Evolutionary conservation across 2,113 vertebrate species (phyloP), one percentile per base, ranked within the genome.

Genomic region (Rissa tridactyla): DNA sequence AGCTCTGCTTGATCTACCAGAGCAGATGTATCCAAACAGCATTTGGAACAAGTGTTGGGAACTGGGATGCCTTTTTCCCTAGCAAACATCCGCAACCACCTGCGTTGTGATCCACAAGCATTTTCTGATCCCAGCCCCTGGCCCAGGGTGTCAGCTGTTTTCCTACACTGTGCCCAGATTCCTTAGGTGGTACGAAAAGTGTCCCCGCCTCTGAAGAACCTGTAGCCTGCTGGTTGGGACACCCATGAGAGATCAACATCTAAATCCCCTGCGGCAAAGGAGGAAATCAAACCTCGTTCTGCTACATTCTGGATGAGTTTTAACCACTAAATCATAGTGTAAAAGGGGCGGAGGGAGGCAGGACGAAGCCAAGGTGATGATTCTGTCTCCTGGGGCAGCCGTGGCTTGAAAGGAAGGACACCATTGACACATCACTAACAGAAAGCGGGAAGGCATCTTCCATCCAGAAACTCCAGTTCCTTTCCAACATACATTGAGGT

Each of bases 301-400:
- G 76, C 94, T 38, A 20, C 96, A 96, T 97, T 96, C 94, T 95
- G 71, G 19, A 42, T 55, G 80, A 54, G 51, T 9, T 93, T 69
- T 52, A 90, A 77, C 23, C 34, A 29, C 70, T 71, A 76, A 95
- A 82, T 97, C 87, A 93, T 2, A 69, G 89, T 1, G 34, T 27
- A 36, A 26, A 14, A 84, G 38, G 60, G 65, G 23, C 15, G 60
- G 83, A 87, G 81, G 54, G 69, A 71, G 32, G 71, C 75, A 78
- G 80, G 40, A 94, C 19, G 69, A 57, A 91, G 44, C 40, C 20
- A 46, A 0, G 0, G 34, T 40, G 49, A 52, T 11, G 75, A 55
- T 40, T 69, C 46, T 0, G 0, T 40, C 57, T 83, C 61, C 86
- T 40, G 60, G 55, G 46, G 40, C 52, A 34, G 49, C 52, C 0